A percentile compares a stretch with the other conserved stretches of the same genome.
Conservation (phyloP, 2,797 vertebrate genomes). For the Pangasius macronema region DNA sequence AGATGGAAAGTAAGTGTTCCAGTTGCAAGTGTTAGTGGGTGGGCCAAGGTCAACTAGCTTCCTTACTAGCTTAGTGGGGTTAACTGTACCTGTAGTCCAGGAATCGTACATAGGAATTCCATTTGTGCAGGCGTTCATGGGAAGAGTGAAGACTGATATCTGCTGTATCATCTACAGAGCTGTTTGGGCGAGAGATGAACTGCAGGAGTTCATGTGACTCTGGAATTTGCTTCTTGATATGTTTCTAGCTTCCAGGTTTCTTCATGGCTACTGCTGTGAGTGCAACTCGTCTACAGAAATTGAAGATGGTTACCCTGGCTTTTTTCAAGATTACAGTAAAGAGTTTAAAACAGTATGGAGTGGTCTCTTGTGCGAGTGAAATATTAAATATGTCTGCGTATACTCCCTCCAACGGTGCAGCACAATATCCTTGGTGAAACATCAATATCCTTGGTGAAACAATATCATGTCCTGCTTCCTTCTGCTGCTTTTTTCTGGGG, state of each 20-base stretch:
- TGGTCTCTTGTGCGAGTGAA: not conserved
- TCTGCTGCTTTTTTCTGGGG: not conserved
- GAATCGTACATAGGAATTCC: not conserved
- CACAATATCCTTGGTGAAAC: not conserved
- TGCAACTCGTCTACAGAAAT: not conserved
- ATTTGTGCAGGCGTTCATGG: not conserved
- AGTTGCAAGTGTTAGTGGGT: not conserved
- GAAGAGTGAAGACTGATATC: not conserved
- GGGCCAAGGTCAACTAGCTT: not conserved
- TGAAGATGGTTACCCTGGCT: not conserved
- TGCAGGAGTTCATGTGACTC: not conserved
- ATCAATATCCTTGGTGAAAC: not conserved
- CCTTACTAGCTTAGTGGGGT: not conserved
- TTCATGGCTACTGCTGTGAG: not conserved
- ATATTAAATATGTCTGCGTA: not conserved
- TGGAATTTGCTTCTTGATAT: not conserved
- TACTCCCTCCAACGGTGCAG: not conserved
- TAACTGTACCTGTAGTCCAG: not conserved
- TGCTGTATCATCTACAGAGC: not conserved
- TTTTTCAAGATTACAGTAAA: not conserved
- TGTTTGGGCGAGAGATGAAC: not conserved
- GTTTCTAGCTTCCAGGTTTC: not conserved
- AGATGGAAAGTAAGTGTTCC: not conserved
- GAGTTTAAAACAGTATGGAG: not conserved
- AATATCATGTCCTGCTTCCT: not conserved